Percentiles rank a stretch among this genome's conserved stretches.
Evolutionary conservation across 2,888 invertebrate genomes (phyloP).

Genomic region (Noctua janthe): DNA sequence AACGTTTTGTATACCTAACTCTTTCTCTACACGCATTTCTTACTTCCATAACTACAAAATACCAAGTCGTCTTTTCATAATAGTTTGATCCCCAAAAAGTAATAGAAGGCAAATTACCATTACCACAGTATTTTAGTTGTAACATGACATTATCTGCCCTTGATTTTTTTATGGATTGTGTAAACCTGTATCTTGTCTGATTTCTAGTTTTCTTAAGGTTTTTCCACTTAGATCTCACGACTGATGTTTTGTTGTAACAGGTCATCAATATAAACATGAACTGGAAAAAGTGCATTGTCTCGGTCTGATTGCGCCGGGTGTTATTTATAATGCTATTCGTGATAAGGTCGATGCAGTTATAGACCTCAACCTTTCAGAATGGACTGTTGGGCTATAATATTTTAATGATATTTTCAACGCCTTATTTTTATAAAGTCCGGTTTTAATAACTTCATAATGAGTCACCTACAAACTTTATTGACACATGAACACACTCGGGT

Average conservation of each 20-base stretch:
- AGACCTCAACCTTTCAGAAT: slow-evolving; percentile 54
- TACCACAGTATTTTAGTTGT: slow-evolving; percentile 8
- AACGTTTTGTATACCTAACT: slow-evolving; percentile 54
- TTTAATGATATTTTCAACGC: slow-evolving; percentile 17
- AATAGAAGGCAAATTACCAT: not conserved
- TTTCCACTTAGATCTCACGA: slow-evolving; percentile 39
- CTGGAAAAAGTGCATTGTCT: slow-evolving; percentile 61
- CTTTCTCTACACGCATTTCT: slow-evolving; percentile 35
- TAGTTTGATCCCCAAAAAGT: not conserved
- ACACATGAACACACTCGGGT: slow-evolving; percentile 69
- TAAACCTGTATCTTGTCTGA: slow-evolving; percentile 22
- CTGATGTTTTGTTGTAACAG: slow-evolving; percentile 47
- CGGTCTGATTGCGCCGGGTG: slow-evolving; percentile 64
- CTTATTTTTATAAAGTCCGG: slow-evolving; percentile 13
- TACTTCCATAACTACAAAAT: slow-evolving; percentile 28
- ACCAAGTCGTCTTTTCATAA: not conserved
- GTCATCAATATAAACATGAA: slow-evolving; percentile 52
- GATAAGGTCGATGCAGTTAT: slow-evolving; percentile 59
- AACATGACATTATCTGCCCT: slow-evolving; percentile 22
- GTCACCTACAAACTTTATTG: slow-evolving; percentile 66
- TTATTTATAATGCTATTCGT: slow-evolving; percentile 60
- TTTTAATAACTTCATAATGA: slow-evolving; percentile 64
- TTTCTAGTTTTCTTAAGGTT: slow-evolving; percentile 46
- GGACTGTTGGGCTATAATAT: slow-evolving; percentile 16
- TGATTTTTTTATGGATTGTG: slow-evolving; percentile 19